Evolutionary conservation across 2,797 vertebrate genomes (phyloP).

Genomic region (Leptoclinus maculatus): DNA sequence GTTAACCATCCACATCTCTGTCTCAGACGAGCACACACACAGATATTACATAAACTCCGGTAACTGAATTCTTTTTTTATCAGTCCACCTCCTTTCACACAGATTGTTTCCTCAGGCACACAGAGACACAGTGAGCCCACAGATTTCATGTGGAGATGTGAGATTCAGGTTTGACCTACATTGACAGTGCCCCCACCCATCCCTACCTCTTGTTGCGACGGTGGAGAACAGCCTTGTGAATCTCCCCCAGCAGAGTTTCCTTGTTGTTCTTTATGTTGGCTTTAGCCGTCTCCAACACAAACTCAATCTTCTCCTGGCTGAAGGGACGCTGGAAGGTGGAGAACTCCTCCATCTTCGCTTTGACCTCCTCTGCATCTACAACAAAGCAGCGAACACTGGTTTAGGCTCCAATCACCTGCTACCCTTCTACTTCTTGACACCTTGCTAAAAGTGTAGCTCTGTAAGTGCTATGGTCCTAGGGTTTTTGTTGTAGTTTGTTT

Average conservation of each 20-base stretch:
- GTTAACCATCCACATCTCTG: too few relatives aligned
- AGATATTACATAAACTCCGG: too few relatives aligned
- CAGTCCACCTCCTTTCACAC: too few relatives aligned
- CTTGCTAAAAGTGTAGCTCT: neutral
- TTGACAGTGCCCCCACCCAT: too few relatives aligned
- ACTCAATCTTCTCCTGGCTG: constrained; percentile 47
- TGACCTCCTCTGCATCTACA: constrained; percentile 61
- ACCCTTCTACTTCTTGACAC: neutral
- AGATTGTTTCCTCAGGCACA: neutral
- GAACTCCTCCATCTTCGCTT: constrained; percentile 60
- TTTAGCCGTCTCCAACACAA: constrained; percentile 49
- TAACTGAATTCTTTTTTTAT: too few relatives aligned
- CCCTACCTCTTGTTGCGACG: constrained; percentile 29
- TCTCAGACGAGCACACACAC: too few relatives aligned
- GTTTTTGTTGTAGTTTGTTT: too few relatives aligned
- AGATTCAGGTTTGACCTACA: too few relatives aligned
- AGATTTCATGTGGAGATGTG: neutral
- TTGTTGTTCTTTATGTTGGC: constrained; percentile 69
- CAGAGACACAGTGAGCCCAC: constrained; percentile 10
- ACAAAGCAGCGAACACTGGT: neutral
- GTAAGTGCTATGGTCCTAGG: too few relatives aligned
- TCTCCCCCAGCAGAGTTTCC: constrained; percentile 65
- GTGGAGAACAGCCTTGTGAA: constrained; percentile 52
- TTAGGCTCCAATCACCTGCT: neutral
- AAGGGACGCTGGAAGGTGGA: constrained; percentile 64